Base-by-base conservation (phyloP, 2,113 vertebrate genomes). In the Muntiacus muntjak region DNA sequence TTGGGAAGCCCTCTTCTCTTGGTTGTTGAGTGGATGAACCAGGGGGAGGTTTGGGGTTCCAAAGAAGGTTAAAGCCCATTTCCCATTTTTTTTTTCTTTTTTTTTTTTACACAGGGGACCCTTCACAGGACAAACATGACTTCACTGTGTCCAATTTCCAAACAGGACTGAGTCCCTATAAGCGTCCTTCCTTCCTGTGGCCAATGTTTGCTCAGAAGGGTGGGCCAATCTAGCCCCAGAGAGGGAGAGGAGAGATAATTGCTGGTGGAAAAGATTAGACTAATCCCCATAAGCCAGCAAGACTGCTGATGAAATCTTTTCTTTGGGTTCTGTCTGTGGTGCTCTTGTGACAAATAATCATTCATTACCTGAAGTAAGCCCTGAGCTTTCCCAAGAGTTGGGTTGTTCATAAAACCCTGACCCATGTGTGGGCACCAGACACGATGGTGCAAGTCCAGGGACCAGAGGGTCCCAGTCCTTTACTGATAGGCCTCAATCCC, bases 171-270 rank as follows among this genome's bases (percentile, higher is more conserved):
- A 60, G 15, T n/a, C 36, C 33, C 16, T 86, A n/a, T 23, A 45
- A 7, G 40, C 10, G 45, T 82, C 87, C 57, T 88, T 95, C 33
- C 36, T 93, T 95, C 83, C 84, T 62, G 76, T 52, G 64, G n/a
- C 43, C 78, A 91, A 0, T 87, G 33, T 97, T 96, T 93, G 58
- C 64, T 83, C 94, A 52, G 62, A 40, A 57, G 33, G 33, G 33
- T 78, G 25, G 26, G 33, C 33, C 7, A 10, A 7, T 21, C 57
- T 33, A 89, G 43, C 19, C 54, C 47, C 25, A 36, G 64, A 19
- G 33, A 87, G 26, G 60, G 4, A 76, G 74, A 89, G 45, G 36
- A 94, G 43, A 81, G 76, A 67, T 78, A 88, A 85, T 7, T 43
- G 33, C 67, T 62, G 26, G n/a, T 78, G 43, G 43, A 36, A 13